Conservation (phyloP, 2,888 invertebrate species). For the Hermodice carunculata region DNA sequence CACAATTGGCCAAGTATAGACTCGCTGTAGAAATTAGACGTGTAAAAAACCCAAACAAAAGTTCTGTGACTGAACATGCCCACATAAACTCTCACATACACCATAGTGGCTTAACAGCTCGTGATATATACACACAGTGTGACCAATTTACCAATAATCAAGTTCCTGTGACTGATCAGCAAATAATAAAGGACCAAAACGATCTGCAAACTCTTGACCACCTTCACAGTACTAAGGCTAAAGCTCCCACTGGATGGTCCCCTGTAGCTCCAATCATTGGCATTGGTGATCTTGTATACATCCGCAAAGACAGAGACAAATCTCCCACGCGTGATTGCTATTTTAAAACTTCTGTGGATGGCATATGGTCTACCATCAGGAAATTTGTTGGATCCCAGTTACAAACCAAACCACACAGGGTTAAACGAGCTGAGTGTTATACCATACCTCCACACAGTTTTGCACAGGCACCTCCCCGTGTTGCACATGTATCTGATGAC, state of each 20-base stretch:
- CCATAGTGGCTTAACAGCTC: slow-evolving; percentile 35
- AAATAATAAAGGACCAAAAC: slow-evolving; percentile 31
- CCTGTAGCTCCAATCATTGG: slow-evolving; percentile 22
- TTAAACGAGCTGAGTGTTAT: slow-evolving; percentile 37
- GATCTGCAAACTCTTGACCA: slow-evolving; percentile 31
- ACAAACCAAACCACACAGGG: slow-evolving; percentile 30
- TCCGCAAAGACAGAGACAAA: slow-evolving; percentile 31
- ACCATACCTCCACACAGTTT: no score
- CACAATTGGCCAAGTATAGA: slow-evolving; percentile 18
- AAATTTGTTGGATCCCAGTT: slow-evolving; percentile 39
- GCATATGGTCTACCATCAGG: slow-evolving; percentile 34
- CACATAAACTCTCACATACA: slow-evolving; percentile 40
- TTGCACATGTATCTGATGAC: no score
- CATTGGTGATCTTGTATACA: slow-evolving; percentile 39
- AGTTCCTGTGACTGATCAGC: slow-evolving; percentile 29
- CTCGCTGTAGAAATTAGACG: slow-evolving; percentile 37
- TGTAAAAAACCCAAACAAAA: slow-evolving; percentile 42
- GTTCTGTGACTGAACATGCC: slow-evolving; percentile 44
- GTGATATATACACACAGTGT: slow-evolving; percentile 42
- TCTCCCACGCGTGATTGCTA: slow-evolving; percentile 27
- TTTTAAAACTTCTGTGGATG: slow-evolving; percentile 31
- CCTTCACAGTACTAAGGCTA: slow-evolving; percentile 34
- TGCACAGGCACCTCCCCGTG: no score
- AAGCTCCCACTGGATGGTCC: no score
- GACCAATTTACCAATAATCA: slow-evolving; percentile 41